Percentiles rank a stretch among this genome's conserved stretches.
Conservation (phyloP, 2,888 invertebrate genomes). For the Conops quadrifasciatus region DNA sequence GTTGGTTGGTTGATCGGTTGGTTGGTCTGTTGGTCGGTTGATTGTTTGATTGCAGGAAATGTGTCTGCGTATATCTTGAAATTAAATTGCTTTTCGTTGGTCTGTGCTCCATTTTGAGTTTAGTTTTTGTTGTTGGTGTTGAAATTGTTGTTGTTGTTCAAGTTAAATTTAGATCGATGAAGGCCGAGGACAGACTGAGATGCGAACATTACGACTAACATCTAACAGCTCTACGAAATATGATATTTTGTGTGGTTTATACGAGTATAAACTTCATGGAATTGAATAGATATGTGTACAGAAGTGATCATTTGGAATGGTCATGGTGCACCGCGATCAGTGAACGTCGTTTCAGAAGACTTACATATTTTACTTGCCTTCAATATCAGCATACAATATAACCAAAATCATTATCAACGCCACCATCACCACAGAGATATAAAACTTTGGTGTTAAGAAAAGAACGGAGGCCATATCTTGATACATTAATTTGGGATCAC, state of each 20-base stretch:
- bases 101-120: neutral
- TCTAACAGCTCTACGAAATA: neutral
- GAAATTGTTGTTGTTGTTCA: neutral
- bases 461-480: too few species aligned
- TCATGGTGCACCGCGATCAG: too few species aligned
- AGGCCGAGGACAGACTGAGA: slow-evolving; percentile 28
- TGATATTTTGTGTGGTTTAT: too few species aligned
- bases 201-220: neutral
- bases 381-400: too few species aligned
- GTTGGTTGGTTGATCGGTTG: neutral
- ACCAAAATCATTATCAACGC: too few species aligned
- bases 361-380: too few species aligned
- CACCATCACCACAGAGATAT: too few species aligned
- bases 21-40: too few species aligned
- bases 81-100: slow-evolving; percentile 3
- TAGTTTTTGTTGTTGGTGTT: neutral
- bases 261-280: neutral
- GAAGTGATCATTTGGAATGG: slow-evolving; percentile 31
- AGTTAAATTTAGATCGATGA: slow-evolving; percentile 9
- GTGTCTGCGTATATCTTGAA: neutral
- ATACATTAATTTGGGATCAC: too few species aligned
- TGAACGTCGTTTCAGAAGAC: too few species aligned
- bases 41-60: neutral
- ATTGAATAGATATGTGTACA: neutral
- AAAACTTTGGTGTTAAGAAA: too few species aligned